Base-by-base conservation (phyloP, 1,140 invertebrate genomes). In the Caenorhabditis brenneri region DNA sequence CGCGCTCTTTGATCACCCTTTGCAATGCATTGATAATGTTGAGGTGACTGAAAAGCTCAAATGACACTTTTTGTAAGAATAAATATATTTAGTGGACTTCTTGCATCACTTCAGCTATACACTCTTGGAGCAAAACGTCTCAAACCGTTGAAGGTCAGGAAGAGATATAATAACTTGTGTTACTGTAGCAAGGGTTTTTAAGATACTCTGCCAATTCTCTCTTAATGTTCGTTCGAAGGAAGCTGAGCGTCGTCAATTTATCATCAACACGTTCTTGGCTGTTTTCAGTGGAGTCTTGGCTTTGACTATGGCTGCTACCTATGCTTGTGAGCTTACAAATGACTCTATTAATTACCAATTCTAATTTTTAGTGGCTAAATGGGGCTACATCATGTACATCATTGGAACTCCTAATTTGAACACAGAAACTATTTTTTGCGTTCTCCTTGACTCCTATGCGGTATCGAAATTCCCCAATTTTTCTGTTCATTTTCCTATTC, bases 21-120 rank as follows among this genome's bases (percentile, higher is more conserved):
- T 74, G 65, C 36, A 74, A 74, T 74, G 65, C 65, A 42, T 74
- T 74, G 65, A 74, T 74, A 74, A 74, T 74, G 65, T 46, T 74
- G 36, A 74, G 65, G 65, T 74, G 36, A 74, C 33, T 7, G n/a
- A 33, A 22, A 46, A 10, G 42, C 2, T 19, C 9, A 16, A 19
- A 42, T 2, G 10, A 22, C n/a, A 1, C n/a, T 46, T 74, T 74
- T 9, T 42, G 10, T 74, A 24, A 22, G 22, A 27, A 29, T 22
- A 51, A n/a, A 51, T 29, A 58, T 36, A 31, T 74, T 74, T 24
- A 74, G 65, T 31, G 65, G 65, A 74, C 36, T 74, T 22, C 65
- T 74, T 22, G 65, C 65, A 12, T 74, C 65, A 22, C 36, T 74
- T 10, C 65, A 74, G 24, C 65, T 74, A 7, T 74, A 74, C 36